These are phyloP conservation scores for Lasioglossum morio DNA, from an alignment of 2,888 invertebrate species.

Conservation along the genomic window DNA sequence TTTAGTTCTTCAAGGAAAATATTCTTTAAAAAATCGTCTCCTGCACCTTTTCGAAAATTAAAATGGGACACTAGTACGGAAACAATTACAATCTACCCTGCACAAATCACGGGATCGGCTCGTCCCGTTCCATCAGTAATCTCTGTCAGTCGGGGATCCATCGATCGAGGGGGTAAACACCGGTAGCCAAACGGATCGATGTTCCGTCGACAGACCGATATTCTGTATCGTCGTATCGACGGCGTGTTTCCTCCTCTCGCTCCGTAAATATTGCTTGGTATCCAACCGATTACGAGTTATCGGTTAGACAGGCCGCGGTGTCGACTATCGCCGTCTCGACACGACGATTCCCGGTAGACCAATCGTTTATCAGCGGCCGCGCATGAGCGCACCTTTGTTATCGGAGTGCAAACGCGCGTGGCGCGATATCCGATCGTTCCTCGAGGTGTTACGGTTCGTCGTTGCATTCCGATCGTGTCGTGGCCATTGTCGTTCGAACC, in stretches of 20 bases:
- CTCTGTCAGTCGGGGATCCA: constrained; percentile 26
- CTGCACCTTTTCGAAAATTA: background rate
- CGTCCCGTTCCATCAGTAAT: constrained; percentile 6
- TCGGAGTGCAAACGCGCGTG: constrained; percentile 66
- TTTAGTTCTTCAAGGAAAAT: too few species aligned
- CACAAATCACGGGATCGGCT: background rate
- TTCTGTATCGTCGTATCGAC: constrained; percentile 22
- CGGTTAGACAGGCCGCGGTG: constrained; percentile 53
- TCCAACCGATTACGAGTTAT: constrained; percentile 62
- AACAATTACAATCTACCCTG: background rate
- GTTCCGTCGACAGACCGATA: constrained; percentile 32
- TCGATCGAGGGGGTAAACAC: constrained; percentile 36
- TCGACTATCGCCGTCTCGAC: constrained; percentile 60
- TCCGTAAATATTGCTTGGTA: constrained; percentile 54
- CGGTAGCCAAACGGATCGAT: constrained; percentile 40
- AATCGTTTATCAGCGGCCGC: constrained; percentile 64
- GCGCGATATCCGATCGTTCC: constrained; percentile 63
- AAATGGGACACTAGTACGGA: background rate
- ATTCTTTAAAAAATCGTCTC: too few species aligned
- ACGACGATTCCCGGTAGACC: constrained; percentile 66
- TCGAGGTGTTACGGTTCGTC: constrained; percentile 48
- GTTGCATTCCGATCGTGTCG: constrained; percentile 44
- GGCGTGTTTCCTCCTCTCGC: background rate
- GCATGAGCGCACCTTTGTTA: constrained; percentile 63
- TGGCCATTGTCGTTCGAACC: background rate